Base-by-base conservation (phyloP, 2,888 invertebrate genomes). In the Limnephilus marmoratus region DNA sequence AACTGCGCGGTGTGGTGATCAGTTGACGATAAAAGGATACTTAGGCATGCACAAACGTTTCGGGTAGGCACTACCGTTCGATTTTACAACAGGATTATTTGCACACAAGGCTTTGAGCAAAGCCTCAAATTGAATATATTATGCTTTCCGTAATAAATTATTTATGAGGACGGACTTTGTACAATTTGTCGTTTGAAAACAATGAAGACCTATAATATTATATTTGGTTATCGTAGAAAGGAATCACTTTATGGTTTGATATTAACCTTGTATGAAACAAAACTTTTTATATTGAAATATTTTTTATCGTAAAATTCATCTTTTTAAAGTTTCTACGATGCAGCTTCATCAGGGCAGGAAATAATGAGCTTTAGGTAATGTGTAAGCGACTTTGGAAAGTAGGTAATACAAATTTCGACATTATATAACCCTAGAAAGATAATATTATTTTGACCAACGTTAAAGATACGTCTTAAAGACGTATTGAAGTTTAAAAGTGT, bases 331-430 rank as follows among this genome's bases (percentile, higher is more conserved):
- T 18, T 68, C 24, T 1, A 0, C 24, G 53, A 68, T 24, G 18
- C 53, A 49, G 13, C 24, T 85, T 2, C 24, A 24, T 34, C 13
- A 37, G 37, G 11, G 11, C 12, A 45, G 12, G 41, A 41, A 41
- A 41, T 41, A 41, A 41, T 41, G 37, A 41, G 0, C 13, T 83
- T 13, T 18, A 18, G 4, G 11, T 83, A 31, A 34, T 34, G 81
- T 3, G 18, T 68, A 81, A 94, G 96, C 4, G 11, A 41, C 41
- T 9, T 41, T 37, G 45, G 1, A 45, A 45, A 7, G 12, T 41
- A 41, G 9, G 41, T 9, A 41, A 45, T 45, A 12, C 11, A 45
- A 45, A 45, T 45, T 45, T 45, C 45, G 45, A 45, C 45, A 11
- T 45, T 45, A 0, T 41, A 1, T 31, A 31, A 31, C 31, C 31